Evolutionary conservation across 2,888 invertebrate species (phyloP).

Genomic region (Brachyptera putata): DNA sequence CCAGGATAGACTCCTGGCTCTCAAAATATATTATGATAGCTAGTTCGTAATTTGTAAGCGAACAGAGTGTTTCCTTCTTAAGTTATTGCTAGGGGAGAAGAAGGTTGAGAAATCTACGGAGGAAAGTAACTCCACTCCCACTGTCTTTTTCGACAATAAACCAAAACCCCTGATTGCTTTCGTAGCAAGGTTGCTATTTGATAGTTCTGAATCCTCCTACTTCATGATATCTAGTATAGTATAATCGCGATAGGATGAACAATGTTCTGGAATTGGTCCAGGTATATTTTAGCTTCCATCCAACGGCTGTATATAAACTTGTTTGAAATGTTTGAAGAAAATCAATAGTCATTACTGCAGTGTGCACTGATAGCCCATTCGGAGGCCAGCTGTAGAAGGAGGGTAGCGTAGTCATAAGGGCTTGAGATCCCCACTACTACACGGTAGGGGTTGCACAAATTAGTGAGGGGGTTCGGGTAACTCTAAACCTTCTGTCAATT

Average conservation of each 20-base stretch:
- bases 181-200: too few relatives aligned
- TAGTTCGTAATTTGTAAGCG: conserved; percentile 1
- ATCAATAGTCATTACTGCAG: conserved; percentile 29
- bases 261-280: conserved; percentile 11
- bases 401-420: not conserved
- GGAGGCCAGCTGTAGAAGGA: not conserved
- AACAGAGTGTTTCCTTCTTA: not conserved
- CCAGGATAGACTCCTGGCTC: not conserved
- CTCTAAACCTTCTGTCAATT: conserved; percentile 11
- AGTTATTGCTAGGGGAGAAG: not conserved
- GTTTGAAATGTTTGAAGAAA: conserved; percentile 19
- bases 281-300: conserved; percentile 9
- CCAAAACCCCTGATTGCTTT: too few relatives aligned
- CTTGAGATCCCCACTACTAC: not conserved
- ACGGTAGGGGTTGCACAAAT: not conserved
- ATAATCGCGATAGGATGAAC: conserved; percentile 2
- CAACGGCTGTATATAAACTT: conserved; percentile 7
- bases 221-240: too few relatives aligned
- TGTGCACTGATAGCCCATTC: not conserved
- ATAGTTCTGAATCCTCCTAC: too few relatives aligned
- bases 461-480: not conserved
- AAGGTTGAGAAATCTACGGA: too few relatives aligned
- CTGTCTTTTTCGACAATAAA: too few relatives aligned
- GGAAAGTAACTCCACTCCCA: too few relatives aligned
- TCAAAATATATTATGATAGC: not conserved